Percentiles rank a stretch among this genome's conserved stretches.
These are phyloP conservation scores for Gymnothorax reevesii DNA, from an alignment of 2,797 vertebrate species.

Conservation along the genomic window DNA sequence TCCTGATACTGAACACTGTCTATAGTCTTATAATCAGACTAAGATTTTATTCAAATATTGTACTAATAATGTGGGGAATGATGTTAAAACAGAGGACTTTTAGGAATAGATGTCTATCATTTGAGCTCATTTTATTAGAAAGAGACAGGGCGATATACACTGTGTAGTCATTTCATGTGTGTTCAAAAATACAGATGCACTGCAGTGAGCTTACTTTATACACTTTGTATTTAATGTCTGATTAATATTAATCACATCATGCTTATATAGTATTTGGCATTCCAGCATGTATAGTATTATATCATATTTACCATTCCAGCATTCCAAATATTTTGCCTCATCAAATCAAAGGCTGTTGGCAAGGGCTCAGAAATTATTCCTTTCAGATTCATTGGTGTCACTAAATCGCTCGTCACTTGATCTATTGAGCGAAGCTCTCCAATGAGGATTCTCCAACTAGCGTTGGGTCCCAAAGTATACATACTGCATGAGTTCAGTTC, in stretches of 20 bases:
- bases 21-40: background rate
- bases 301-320: too few species aligned
- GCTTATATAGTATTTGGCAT: background rate
- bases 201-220: background rate
- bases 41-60: background rate
- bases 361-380: background rate
- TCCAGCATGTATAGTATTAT: too few species aligned
- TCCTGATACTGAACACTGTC: background rate
- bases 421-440: background rate
- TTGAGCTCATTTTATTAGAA: background rate
- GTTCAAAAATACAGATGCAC: background rate
- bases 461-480: background rate
- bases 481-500: background rate
- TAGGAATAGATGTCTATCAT: background rate
- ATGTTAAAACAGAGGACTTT: background rate
- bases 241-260: slow-evolving; percentile 7
- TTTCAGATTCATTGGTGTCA: background rate
- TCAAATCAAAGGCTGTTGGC: background rate
- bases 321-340: background rate
- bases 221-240: background rate
- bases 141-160: background rate
- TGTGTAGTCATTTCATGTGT: background rate
- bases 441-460: background rate
- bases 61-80: background rate
- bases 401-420: background rate